Base-by-base conservation (phyloP, 2,113 vertebrate genomes). In the Ramphastos sulfuratus region DNA sequence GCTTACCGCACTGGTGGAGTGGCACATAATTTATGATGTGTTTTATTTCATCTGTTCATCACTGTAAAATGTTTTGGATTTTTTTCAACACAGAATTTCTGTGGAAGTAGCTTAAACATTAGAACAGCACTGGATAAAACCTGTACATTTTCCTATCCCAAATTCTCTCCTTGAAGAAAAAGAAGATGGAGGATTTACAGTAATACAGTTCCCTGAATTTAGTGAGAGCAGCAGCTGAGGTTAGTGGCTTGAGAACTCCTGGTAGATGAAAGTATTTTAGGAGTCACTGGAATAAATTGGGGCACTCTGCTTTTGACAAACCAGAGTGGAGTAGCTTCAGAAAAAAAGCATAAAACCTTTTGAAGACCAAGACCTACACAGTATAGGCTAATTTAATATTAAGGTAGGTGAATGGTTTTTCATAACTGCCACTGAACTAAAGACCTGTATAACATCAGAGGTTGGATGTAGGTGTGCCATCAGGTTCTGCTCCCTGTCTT, bases 391-490 rank as follows among this genome's bases (percentile, higher is more conserved):
- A 46, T 31, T 65, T n/a, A 71, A 2, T 54, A 56, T 27, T 31
- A 66, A n/a, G 7, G 21, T 59, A 84, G 78, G 13, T 54, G 12
- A 81, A 71, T 4, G 0, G 0, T 10, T 42, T 86, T 85, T 82
- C 13, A 0, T 3, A 76, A 65, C 19, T 48, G 58, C 13, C 30
- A 21, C 33, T 35, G 55, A 88, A 59, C 39, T n/a, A 37, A 21
- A 59, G 37, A 74, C 7, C 14, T 33, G 10, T 19, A n/a, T 8
- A 78, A 35, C 33, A 35, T 12, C 37, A 50, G 16, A 79, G 24
- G 18, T 15, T 70, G 31, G 71, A 89, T 37, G 31, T 3, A 44
- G 10, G 63, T 2, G 1, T 0, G 0, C 5, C 1, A 3, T 13
- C 17, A 85, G 13, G 6, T 69, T 92, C 65, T 59, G 46, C 20